A percentile compares a stretch with the other conserved stretches of the same genome.
Conservation (phyloP, 2,113 vertebrate species). For the Smithornis capensis region DNA sequence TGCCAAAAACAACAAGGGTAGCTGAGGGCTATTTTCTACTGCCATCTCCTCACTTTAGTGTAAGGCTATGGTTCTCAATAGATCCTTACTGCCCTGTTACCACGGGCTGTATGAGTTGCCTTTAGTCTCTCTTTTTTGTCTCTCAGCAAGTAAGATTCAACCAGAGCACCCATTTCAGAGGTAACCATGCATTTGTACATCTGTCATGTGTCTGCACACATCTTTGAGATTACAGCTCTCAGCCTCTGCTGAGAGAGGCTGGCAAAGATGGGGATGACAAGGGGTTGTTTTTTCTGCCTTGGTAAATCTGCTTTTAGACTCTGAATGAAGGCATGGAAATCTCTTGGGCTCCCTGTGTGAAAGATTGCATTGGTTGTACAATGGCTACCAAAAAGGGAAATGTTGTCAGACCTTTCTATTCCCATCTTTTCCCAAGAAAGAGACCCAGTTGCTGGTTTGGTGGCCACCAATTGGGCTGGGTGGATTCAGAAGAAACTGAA, state of each 20-base stretch:
- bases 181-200: not conserved
- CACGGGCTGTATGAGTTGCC: not conserved
- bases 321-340: not conserved
- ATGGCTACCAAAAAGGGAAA: not conserved
- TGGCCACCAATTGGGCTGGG: not conserved
- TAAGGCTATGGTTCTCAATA: not conserved
- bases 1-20: slow-evolving; percentile 33
- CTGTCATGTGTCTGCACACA: not conserved
- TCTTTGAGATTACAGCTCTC: not conserved
- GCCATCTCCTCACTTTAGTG: not conserved
- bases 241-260: not conserved
- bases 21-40: not conserved
- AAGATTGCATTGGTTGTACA: accelerated
- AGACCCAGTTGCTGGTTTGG: not conserved
- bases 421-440: too few relatives aligned
- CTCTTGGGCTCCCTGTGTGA: not conserved
- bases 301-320: not conserved
- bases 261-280: not conserved
- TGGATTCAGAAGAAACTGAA: not conserved
- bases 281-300: not conserved
- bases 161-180: not conserved
- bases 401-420: not conserved
- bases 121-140: not conserved
- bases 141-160: not conserved
- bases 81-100: not conserved